Conservation (phyloP, 1,140 invertebrate species). For the Hydropsyche tenuis region DNA sequence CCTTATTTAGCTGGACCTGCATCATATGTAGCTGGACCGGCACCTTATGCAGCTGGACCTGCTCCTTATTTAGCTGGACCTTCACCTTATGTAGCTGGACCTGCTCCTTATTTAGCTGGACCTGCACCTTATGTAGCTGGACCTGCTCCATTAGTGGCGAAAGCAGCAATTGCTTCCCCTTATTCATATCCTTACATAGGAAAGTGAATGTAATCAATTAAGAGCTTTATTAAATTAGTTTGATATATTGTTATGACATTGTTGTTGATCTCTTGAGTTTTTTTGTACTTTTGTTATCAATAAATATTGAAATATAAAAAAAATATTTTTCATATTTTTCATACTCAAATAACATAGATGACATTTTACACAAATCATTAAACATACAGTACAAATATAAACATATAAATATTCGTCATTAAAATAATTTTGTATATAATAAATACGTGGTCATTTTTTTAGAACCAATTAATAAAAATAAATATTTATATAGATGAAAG, state of each 20-base stretch:
- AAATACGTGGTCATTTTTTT: no score
- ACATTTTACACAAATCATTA: no score
- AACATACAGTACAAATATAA: no score
- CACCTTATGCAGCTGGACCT: constrained; percentile 18
- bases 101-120: constrained; percentile 14
- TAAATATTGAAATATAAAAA: no score
- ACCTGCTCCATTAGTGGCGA: constrained; percentile 20
- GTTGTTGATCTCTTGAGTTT: constrained; percentile 39
- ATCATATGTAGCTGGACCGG: constrained; percentile 6
- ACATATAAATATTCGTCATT: no score
- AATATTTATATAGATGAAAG: no score
- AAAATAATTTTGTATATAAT: no score
- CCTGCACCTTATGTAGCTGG: constrained; percentile 14
- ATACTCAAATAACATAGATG: no score
- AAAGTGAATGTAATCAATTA: constrained; percentile 7
- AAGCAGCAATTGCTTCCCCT: neutral
- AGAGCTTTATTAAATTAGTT: constrained; percentile 19
- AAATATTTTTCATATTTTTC: no score
- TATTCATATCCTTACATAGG: constrained; percentile 22
- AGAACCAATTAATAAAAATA: no score
- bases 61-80: constrained; percentile 28
- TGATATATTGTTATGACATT: constrained; percentile 14
- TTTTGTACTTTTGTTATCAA: constrained; percentile 1
- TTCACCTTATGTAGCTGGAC: constrained; percentile 27
- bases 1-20: constrained; percentile 12